Evolutionary conservation across 2,113 vertebrate genomes (phyloP).

Genomic region (Chionomys nivalis): DNA sequence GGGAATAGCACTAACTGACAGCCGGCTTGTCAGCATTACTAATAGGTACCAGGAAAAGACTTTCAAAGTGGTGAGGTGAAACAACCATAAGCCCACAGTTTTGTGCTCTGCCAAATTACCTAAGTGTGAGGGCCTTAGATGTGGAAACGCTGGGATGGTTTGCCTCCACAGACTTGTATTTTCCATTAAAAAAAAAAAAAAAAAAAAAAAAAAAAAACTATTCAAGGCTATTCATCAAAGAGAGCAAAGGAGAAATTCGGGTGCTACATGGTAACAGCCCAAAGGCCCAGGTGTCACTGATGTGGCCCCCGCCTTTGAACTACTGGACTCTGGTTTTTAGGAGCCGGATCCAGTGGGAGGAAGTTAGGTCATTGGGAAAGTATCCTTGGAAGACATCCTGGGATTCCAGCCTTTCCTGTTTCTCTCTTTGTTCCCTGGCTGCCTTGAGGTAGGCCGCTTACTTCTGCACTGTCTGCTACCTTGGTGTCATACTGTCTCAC

Average conservation of each 20-base stretch:
- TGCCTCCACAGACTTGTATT: not conserved
- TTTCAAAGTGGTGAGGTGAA: conserved; percentile 3
- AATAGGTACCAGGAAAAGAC: conserved; percentile 3
- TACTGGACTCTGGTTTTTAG: not conserved
- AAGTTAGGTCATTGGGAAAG: not conserved
- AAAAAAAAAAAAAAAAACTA: not conserved
- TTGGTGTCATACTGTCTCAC: too few relatives aligned
- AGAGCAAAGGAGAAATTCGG: not conserved
- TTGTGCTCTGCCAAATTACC: not conserved
- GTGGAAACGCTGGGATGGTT: not conserved
- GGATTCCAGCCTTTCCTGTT: not conserved
- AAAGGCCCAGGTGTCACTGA: not conserved
- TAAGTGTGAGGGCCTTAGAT: not conserved
- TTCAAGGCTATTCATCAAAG: not conserved
- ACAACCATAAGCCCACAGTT: not conserved
- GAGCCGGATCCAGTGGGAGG: not conserved
- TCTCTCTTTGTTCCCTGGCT: not conserved
- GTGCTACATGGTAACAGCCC: not conserved
- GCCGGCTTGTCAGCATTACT: conserved; percentile 17
- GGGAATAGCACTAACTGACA: not conserved
- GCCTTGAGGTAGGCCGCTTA: not conserved
- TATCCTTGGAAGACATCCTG: not conserved
- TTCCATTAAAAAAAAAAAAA: not conserved
- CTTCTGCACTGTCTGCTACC: not conserved
- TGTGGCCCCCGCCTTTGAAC: not conserved